phyloP scores from a whole-genome alignment of 2,888 invertebrate genomes.

The Leptura quadrifasciata region DNA sequence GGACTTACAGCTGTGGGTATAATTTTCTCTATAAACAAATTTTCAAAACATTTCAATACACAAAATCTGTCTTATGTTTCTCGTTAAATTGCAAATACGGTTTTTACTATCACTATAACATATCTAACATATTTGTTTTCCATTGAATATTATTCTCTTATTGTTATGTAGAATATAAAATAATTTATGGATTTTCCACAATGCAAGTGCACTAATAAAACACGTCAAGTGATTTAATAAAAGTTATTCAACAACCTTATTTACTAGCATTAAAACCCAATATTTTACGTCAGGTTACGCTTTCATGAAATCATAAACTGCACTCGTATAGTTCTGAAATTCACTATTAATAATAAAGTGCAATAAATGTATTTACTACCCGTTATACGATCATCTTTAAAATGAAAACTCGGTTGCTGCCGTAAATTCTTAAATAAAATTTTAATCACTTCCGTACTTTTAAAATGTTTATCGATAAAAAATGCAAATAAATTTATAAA shows the following conservation, averaged over 20 bases:
- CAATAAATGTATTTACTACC: slow-evolving; percentile 32
- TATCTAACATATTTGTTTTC: too few relatives aligned
- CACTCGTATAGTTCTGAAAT: slow-evolving; percentile 13
- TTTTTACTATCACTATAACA: too few relatives aligned
- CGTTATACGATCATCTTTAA: slow-evolving; percentile 24
- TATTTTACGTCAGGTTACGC: slow-evolving; percentile 17
- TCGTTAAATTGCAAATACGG: too few relatives aligned
- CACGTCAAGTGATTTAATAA: background rate
- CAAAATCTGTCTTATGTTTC: too few relatives aligned
- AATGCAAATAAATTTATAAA: slow-evolving; percentile 12
- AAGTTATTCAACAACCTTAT: slow-evolving; percentile 17
- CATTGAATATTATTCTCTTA: too few relatives aligned
- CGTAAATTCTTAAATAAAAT: slow-evolving; percentile 25
- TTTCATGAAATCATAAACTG: slow-evolving; percentile 21
- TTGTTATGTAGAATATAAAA: background rate
- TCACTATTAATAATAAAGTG: slow-evolving; percentile 30
- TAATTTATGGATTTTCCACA: background rate
- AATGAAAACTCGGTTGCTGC: slow-evolving; percentile 23
- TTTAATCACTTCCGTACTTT: slow-evolving; percentile 22
- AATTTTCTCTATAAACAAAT: too few relatives aligned
- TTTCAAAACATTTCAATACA: too few relatives aligned
- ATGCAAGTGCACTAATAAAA: slow-evolving; percentile 5
- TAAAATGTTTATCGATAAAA: slow-evolving; percentile 16
- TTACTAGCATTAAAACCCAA: slow-evolving; percentile 14
- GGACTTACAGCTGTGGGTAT: too few relatives aligned